These are phyloP conservation scores for Thaumatotibia leucotreta DNA, from an alignment of 1,140 invertebrate species.

Conservation along the genomic window DNA sequence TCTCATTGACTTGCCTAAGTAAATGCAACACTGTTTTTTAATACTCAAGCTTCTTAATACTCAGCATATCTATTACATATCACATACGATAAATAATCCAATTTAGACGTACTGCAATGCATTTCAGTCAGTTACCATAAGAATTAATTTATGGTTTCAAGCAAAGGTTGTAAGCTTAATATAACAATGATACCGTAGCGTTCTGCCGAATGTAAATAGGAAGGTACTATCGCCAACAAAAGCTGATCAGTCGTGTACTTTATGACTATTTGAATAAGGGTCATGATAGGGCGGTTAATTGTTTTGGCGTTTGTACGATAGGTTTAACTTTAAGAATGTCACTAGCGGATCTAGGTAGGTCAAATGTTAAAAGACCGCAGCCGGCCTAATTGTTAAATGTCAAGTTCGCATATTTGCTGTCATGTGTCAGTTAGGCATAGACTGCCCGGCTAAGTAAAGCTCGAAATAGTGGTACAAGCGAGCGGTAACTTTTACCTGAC, in stretches of 20 bases:
- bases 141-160: too few species aligned
- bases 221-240: too few species aligned
- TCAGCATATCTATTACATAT: neutral
- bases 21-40: neutral
- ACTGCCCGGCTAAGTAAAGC: conserved; percentile 33
- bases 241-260: too few species aligned
- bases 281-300: too few species aligned
- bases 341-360: neutral
- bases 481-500: conserved; percentile 67
- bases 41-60: neutral
- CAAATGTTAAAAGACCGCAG: neutral
- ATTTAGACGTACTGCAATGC: too few species aligned
- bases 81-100: neutral
- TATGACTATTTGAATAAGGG: too few species aligned
- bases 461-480: conserved; percentile 50
- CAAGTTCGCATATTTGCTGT: neutral
- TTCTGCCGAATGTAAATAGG: too few species aligned
- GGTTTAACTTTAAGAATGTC: too few species aligned
- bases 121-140: too few species aligned
- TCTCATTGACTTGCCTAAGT: conserved; percentile 11
- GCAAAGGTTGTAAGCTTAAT: too few species aligned
- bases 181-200: too few species aligned
- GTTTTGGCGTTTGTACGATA: too few species aligned
- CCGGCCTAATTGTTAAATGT: neutral
- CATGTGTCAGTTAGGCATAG: neutral